Conservation (phyloP, 2,113 vertebrate genomes). For the Antechinus stuartii region DNA sequence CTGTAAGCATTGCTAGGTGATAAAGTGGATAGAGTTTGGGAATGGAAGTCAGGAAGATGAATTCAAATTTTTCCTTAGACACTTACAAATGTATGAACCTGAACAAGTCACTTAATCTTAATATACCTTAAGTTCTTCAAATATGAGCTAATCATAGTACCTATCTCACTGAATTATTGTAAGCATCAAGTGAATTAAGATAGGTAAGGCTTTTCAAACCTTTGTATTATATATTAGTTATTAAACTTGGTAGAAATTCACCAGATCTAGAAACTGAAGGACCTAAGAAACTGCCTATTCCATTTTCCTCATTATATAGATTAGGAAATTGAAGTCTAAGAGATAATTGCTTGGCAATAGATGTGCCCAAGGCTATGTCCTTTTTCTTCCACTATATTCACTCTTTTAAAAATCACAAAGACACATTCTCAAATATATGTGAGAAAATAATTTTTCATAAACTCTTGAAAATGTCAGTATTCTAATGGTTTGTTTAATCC, state of each 20-base stretch:
- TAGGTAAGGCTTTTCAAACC: neutral
- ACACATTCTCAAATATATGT: neutral
- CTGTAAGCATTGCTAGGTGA: neutral
- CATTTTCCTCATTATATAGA: neutral
- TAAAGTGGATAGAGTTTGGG: neutral
- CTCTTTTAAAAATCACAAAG: neutral
- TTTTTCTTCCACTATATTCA: neutral
- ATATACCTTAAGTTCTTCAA: neutral
- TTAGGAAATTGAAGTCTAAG: neutral
- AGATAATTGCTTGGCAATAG: neutral
- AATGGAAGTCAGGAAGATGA: neutral
- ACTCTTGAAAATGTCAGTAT: conserved; percentile 11
- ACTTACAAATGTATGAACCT: neutral
- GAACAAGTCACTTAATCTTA: neutral
- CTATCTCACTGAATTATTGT: neutral
- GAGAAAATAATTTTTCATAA: conserved; percentile 5
- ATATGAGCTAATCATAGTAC: neutral
- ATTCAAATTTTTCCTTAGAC: neutral
- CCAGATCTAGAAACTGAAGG: neutral
- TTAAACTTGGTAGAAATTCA: neutral
- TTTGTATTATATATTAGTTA: neutral
- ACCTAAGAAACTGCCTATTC: neutral
- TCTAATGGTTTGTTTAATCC: conserved; percentile 38
- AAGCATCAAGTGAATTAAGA: neutral
- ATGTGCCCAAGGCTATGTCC: neutral